A percentile compares a stretch with the other conserved stretches of the same genome.
Evolutionary conservation across 2,797 vertebrate genomes (phyloP).

Genomic region (Crenuchus spilurus): DNA sequence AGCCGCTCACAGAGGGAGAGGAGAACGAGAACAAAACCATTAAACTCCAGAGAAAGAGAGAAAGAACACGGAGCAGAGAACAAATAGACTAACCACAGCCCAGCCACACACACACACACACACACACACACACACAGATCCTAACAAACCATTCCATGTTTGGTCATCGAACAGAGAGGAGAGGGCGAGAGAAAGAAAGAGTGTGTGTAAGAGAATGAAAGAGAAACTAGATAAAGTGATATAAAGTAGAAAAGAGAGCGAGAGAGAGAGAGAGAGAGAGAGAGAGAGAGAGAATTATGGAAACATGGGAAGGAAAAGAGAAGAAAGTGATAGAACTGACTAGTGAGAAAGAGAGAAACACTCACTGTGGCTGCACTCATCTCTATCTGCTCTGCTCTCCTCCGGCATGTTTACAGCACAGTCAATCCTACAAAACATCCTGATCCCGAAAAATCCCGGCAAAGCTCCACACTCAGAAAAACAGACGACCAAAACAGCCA

Average conservation of each 20-base stretch:
- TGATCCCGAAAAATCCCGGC: slow-evolving; percentile 39
- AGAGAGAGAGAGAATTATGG: neutral
- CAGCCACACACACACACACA: slow-evolving; percentile 39
- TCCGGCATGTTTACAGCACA: slow-evolving; percentile 63
- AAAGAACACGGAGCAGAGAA: slow-evolving; percentile 23
- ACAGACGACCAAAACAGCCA: slow-evolving; percentile 14
- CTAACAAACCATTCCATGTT: slow-evolving; percentile 70
- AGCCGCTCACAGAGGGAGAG: neutral
- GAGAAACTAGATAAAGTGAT: slow-evolving; percentile 22
- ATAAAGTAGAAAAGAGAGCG: slow-evolving; percentile 37
- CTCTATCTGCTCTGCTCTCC: slow-evolving; percentile 45
- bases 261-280: slow-evolving; percentile 36
- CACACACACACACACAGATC: slow-evolving; percentile 52
- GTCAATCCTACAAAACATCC: slow-evolving; percentile 48
- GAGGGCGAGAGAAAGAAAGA: slow-evolving; percentile 7
- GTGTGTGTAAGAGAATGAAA: too few relatives aligned
- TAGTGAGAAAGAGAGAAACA: slow-evolving; percentile 42
- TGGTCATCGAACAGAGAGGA: slow-evolving; percentile 66
- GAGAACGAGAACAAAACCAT: neutral
- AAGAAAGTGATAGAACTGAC: neutral
- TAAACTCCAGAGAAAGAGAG: slow-evolving; percentile 4
- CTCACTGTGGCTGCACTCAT: slow-evolving; percentile 60
- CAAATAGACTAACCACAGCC: slow-evolving; percentile 13
- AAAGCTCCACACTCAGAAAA: slow-evolving; percentile 50
- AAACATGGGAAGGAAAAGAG: slow-evolving; percentile 27